These are phyloP conservation scores for Paralichthys olivaceus DNA, from an alignment of 2,113 vertebrate genomes.

Conservation along the genomic window DNA sequence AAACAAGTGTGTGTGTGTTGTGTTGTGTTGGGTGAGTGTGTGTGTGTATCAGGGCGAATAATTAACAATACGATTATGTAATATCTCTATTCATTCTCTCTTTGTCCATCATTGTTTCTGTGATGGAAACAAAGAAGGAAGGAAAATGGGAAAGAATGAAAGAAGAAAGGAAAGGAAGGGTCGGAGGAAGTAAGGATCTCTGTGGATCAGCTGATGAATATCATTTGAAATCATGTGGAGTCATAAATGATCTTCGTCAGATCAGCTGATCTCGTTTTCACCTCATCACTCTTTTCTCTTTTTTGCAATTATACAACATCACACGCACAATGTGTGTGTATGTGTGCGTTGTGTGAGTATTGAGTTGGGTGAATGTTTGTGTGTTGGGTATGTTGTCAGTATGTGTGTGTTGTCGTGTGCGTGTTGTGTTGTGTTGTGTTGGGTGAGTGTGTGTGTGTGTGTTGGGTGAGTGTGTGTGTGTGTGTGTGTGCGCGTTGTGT, in stretches of 20 bases:
- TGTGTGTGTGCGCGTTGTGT: too few relatives aligned
- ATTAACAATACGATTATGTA: slow-evolving; percentile 37
- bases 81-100: slow-evolving; percentile 24
- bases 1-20: slow-evolving; percentile 9
- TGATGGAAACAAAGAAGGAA: background rate
- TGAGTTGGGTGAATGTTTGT: slow-evolving; percentile 9
- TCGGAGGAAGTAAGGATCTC: slow-evolving; percentile 5
- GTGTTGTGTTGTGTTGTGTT: background rate
- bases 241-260: too few relatives aligned
- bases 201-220: too few relatives aligned
- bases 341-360: background rate
- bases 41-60: slow-evolving; percentile 33
- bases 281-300: too few relatives aligned
- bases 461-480: too few relatives aligned
- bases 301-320: too few relatives aligned
- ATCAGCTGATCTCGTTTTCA: too few relatives aligned
- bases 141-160: slow-evolving; percentile 30
- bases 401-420: background rate
- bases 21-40: slow-evolving; percentile 16
- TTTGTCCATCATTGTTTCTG: background rate
- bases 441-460: slow-evolving; percentile 14
- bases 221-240: too few relatives aligned
- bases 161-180: slow-evolving; percentile 33
- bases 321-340: slow-evolving; percentile 8
- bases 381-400: too few relatives aligned